phyloP scores from a whole-genome alignment of 2,888 invertebrate genomes.

The Catocala nupta region DNA sequence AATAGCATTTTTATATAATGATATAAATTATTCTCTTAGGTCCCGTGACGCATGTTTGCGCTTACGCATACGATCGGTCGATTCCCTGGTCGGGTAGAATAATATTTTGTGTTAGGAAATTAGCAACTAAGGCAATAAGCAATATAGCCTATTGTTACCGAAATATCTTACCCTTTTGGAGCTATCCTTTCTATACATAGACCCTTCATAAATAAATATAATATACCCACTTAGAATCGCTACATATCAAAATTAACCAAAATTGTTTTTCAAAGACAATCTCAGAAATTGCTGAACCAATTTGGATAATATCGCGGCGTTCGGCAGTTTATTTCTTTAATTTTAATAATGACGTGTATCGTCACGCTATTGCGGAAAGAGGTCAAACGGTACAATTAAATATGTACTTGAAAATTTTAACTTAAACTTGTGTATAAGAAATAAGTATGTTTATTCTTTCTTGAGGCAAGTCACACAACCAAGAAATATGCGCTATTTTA shows the following conservation, averaged over 20 bases:
- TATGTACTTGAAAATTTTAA: background rate
- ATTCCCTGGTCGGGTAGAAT: no score
- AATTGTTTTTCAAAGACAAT: constrained; percentile 19
- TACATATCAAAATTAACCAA: constrained; percentile 21
- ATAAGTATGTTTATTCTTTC: no score
- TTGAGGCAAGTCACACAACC: no score
- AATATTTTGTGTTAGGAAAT: no score
- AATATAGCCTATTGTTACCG: no score
- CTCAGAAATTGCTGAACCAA: constrained; percentile 44
- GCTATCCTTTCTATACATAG: background rate
- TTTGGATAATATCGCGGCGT: constrained; percentile 38
- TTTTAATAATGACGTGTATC: constrained; percentile 27
- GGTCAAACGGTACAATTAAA: constrained; percentile 10
- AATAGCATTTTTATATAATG: background rate
- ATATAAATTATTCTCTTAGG: no score
- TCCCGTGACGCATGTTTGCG: no score
- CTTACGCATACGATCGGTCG: no score
- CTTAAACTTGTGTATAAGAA: background rate
- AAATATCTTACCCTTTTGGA: no score
- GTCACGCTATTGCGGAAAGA: constrained; percentile 44
- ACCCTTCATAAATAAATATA: constrained; percentile 11
- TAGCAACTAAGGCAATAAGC: no score
- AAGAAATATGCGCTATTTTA: no score
- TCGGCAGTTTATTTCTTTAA: constrained; percentile 25
- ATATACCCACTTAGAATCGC: constrained; percentile 18